Conservation (phyloP, 2,113 vertebrate species). For the Grus americana region DNA sequence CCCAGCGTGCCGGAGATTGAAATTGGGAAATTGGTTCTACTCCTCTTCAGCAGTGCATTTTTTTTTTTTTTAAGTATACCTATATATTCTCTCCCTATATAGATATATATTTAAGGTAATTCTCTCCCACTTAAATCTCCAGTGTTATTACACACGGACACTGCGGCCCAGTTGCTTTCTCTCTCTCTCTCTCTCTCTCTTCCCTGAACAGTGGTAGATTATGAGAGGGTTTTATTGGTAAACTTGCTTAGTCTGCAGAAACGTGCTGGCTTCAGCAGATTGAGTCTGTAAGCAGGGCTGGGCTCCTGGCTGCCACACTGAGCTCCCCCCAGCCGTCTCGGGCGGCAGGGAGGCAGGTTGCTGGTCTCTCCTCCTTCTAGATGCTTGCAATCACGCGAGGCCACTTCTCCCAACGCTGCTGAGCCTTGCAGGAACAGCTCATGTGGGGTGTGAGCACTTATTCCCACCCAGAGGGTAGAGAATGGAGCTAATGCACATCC, state of each 20-base stretch:
- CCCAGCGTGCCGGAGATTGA: conserved; percentile 38
- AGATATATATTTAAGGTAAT: conserved; percentile 64
- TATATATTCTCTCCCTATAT: conserved; percentile 10
- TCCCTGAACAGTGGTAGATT: conserved; percentile 36
- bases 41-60: conserved; percentile 5
- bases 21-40: conserved; percentile 75
- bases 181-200: neutral
- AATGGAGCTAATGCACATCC: neutral
- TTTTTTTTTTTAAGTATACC: neutral
- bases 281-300: conserved; percentile 19
- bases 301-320: neutral
- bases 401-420: neutral
- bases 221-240: conserved; percentile 67
- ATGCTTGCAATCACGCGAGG: fast-evolving
- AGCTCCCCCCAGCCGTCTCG: neutral
- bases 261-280: conserved; percentile 50
- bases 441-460: neutral
- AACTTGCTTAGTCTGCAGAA: conserved; percentile 69
- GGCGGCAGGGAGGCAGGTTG: neutral
- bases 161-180: neutral
- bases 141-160: conserved; percentile 25
- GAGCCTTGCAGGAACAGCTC: neutral
- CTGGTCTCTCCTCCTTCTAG: neutral
- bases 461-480: neutral
- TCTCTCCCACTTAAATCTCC: conserved; percentile 62